Evolutionary conservation across 2,888 invertebrate genomes (phyloP).

Genomic region (Leptodirus hochenwartii): DNA sequence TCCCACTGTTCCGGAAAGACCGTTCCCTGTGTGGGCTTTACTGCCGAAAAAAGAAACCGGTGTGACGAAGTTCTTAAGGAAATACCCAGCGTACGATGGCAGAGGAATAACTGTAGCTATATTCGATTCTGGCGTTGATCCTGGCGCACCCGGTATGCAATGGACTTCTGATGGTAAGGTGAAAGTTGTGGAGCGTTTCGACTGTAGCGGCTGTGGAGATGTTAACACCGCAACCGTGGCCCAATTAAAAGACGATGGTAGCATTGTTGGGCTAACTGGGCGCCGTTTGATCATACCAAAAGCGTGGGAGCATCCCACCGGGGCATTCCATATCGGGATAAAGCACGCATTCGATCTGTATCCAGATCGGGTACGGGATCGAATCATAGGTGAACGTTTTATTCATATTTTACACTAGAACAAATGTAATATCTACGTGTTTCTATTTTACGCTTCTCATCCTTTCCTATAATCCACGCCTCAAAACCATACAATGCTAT

Average conservation of each 20-base stretch:
- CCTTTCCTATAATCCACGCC: too few species aligned
- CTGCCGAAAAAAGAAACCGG: conserved; percentile 92
- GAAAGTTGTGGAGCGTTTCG: conserved; percentile 87
- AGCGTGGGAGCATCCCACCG: conserved; percentile 67
- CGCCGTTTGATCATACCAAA: conserved; percentile 55
- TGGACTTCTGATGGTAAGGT: conserved; percentile 71
- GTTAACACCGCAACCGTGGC: conserved; percentile 74
- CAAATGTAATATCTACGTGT: too few species aligned
- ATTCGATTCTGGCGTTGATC: conserved; percentile 96
- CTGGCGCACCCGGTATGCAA: conserved; percentile 85
- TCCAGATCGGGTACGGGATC: conserved; percentile 64
- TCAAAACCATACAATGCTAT: too few species aligned
- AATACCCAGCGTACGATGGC: conserved; percentile 84
- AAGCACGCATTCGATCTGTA: conserved; percentile 76
- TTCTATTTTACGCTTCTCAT: too few species aligned
- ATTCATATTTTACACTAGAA: too few species aligned
- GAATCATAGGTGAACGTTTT: too few species aligned
- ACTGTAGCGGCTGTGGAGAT: conserved; percentile 95
- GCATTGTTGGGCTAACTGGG: conserved; percentile 75
- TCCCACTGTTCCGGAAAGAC: conserved; percentile 15
- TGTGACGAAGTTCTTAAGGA: conserved; percentile 67
- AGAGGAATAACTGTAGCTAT: conserved; percentile 83
- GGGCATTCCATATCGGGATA: conserved; percentile 72
- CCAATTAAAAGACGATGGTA: conserved; percentile 48
- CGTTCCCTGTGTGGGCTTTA: conserved; percentile 71